Evolutionary conservation across 2,797 vertebrate genomes (phyloP).

Genomic region (Myoxocephalus aenaeus): DNA sequence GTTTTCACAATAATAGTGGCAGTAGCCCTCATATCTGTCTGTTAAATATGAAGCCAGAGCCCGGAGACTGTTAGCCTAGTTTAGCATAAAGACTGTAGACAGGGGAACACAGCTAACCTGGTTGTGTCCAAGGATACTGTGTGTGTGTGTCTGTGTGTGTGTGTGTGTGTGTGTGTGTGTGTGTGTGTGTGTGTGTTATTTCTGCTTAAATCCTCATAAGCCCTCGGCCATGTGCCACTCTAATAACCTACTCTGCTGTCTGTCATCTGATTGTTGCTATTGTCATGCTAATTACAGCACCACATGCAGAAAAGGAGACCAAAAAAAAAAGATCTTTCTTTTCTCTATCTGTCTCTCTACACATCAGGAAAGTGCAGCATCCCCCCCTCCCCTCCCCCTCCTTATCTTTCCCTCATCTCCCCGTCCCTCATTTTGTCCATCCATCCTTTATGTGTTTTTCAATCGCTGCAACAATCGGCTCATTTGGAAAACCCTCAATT

Average conservation of each 20-base stretch:
- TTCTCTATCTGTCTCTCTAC: conserved; percentile 54
- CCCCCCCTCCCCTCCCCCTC: conserved; percentile 25
- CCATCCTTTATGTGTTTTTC: conserved; percentile 73
- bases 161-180: conserved; percentile 6
- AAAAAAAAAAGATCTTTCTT: conserved; percentile 50
- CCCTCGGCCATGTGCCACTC: conserved; percentile 58
- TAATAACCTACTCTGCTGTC: conserved; percentile 76
- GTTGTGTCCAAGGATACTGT: neutral
- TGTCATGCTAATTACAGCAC: conserved; percentile 78
- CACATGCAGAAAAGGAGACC: conserved; percentile 51
- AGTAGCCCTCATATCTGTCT: neutral
- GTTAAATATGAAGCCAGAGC: neutral
- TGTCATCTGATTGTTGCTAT: conserved; percentile 80
- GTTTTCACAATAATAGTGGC: too few relatives aligned
- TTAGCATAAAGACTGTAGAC: neutral
- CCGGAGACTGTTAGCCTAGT: neutral
- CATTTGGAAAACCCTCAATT: conserved; percentile 83
- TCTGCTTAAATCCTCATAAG: conserved; percentile 62
- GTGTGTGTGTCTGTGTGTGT: too few relatives aligned
- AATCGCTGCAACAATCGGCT: conserved; percentile 76
- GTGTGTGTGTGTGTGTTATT: conserved; percentile 18
- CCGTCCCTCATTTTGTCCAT: conserved; percentile 67
- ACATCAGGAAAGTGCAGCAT: conserved; percentile 65
- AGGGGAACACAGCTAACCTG: neutral
- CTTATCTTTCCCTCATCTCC: conserved; percentile 75